A percentile compares a stretch with the other conserved stretches of the same genome.
Conservation (phyloP, 1,140 invertebrate genomes). For the Metaphire vulgaris region DNA sequence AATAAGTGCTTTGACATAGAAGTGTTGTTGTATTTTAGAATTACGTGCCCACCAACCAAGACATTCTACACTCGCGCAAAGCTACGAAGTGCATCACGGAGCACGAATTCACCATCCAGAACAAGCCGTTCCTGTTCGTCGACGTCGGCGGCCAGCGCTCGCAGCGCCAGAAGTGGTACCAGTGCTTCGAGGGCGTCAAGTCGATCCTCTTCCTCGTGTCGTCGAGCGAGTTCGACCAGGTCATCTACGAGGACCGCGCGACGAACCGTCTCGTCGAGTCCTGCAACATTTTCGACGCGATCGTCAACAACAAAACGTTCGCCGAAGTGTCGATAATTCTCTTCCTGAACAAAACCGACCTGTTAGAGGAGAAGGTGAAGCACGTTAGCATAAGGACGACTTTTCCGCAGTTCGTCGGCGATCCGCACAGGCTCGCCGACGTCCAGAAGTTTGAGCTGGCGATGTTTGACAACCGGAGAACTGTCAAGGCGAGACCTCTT, state of each 20-base stretch:
- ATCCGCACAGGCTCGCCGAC: constrained; percentile 75
- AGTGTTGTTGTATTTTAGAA: constrained; percentile 60
- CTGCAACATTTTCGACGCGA: constrained; percentile 92
- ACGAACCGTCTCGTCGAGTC: constrained; percentile 92
- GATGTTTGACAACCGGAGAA: constrained; percentile 69
- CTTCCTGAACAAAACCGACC: constrained; percentile 95
- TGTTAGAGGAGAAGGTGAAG: constrained; percentile 80
- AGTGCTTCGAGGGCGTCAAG: constrained; percentile 92
- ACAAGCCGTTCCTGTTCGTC: constrained; percentile 92
- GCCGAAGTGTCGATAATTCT: constrained; percentile 88
- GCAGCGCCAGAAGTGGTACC: constrained; percentile 95
- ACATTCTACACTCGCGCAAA: constrained; percentile 89
- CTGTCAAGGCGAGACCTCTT: constrained; percentile 59
- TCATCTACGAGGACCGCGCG: constrained; percentile 86
- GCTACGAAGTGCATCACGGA: constrained; percentile 96
- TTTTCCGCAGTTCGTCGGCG: constrained; percentile 78
- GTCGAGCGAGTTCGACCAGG: constrained; percentile 92
- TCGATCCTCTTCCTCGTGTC: constrained; percentile 88
- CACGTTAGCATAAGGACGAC: constrained; percentile 58
- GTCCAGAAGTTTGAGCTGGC: constrained; percentile 82
- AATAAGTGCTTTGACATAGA: too few species aligned
- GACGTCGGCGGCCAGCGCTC: constrained; percentile 97
- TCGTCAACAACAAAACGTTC: constrained; percentile 92
- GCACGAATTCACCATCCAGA: constrained; percentile 77
- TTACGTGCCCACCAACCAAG: constrained; percentile 82